Evolutionary conservation across 2,113 vertebrate genomes (phyloP).

Genomic region (Campylomormyrus numenius): DNA sequence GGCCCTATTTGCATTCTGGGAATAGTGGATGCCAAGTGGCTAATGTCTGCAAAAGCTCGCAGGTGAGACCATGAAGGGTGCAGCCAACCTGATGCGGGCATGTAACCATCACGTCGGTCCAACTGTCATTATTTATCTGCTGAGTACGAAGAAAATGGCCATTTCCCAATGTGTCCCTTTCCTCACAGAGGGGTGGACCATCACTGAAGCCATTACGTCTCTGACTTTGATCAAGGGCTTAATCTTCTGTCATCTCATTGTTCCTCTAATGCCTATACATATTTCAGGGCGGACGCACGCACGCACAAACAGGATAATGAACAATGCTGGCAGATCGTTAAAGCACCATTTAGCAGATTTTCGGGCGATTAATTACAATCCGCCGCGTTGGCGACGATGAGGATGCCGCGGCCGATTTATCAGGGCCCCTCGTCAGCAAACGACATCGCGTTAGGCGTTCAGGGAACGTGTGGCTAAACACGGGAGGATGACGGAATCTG

Average conservation of each 20-base stretch:
- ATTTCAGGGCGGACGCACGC: constrained; percentile 2
- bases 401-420: constrained; percentile 25
- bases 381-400: constrained; percentile 24
- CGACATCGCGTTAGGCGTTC: constrained; percentile 26
- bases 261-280: constrained; percentile 17
- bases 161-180: background rate
- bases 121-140: constrained; percentile 8
- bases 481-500: constrained; percentile 8
- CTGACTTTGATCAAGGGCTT: background rate
- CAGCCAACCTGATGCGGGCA: background rate
- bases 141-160: constrained; percentile 8
- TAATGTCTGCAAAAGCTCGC: background rate
- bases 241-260: constrained; percentile 5
- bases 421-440: constrained; percentile 27
- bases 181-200: background rate
- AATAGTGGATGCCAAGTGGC: background rate
- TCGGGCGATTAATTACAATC: constrained; percentile 41
- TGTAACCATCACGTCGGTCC: background rate
- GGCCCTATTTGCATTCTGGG: background rate
- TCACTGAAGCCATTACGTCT: constrained; percentile 1
- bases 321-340: constrained; percentile 27
- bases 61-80: background rate
- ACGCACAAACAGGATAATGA: constrained; percentile 22
- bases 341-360: constrained; percentile 37
- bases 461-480: constrained; percentile 28